These are phyloP conservation scores for Bos indicus DNA, from an alignment of 2,113 vertebrate genomes.

Conservation along the genomic window DNA sequence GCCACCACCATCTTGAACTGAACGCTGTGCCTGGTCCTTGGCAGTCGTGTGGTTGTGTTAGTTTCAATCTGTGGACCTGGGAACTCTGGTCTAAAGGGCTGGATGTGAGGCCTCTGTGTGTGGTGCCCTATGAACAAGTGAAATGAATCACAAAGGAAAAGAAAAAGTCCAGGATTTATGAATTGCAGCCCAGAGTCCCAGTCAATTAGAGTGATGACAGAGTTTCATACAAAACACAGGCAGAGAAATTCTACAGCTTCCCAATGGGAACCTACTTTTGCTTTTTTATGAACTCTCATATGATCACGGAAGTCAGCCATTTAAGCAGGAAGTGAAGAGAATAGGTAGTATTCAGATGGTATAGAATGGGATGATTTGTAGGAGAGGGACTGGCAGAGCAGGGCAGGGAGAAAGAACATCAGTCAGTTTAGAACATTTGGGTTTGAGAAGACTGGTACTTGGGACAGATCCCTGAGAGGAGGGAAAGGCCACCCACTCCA, in stretches of 20 bases:
- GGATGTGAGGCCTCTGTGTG: background rate
- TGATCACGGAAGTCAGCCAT: background rate
- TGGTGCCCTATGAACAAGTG: background rate
- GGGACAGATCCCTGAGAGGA: background rate
- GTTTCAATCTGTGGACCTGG: background rate
- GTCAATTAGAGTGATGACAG: background rate
- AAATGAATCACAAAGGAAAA: rapidly evolving
- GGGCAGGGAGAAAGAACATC: background rate
- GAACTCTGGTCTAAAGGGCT: background rate
- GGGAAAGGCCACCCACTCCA: background rate
- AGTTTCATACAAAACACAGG: background rate
- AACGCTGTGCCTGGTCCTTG: background rate
- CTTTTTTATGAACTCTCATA: background rate
- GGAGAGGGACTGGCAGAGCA: background rate
- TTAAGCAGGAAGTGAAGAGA: background rate
- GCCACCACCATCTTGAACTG: background rate
- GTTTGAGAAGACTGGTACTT: background rate
- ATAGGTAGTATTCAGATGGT: background rate
- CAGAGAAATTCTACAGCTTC: background rate
- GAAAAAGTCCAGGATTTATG: background rate
- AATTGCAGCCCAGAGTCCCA: background rate
- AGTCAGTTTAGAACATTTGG: background rate
- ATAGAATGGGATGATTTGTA: background rate
- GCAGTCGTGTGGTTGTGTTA: rapidly evolving
- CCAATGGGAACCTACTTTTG: background rate